Base-by-base conservation (phyloP, 53 echinoderm and acorn worm species). In the Holothuria leucospilota region DNA sequence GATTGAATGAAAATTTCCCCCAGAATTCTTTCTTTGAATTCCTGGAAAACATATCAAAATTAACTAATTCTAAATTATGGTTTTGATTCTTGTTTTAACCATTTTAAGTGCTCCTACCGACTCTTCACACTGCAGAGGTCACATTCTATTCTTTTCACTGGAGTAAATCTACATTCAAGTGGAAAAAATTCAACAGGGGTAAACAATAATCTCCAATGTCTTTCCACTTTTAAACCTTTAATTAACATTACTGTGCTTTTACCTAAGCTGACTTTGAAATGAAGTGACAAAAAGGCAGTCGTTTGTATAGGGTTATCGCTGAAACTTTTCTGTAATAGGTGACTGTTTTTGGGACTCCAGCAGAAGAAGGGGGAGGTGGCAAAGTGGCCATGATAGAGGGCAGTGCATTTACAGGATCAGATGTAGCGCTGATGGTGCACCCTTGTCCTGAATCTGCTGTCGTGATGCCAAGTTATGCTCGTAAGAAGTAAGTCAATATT, bases 341-440 rank as follows among this genome's bases (percentile, higher is more conserved):
- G 13, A 91, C 86, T 10, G 84, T 94, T 7, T 46, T 94, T n/a
- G 94, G 94, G 12, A 94, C 94, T 13, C 94, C 94, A 8, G 94
- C 94, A 14, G 94, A 94, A 70, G 94, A 94, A 79, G 87, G 86
- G 23, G 94, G 94, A 38, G 91, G 87, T 29, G 94, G 94, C 34
- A 94, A 94, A 77, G 83, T 77, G 8, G 51, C 81, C 26, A 51
- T 94, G 77, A 83, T 94, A 29, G 71, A 94, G 41, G 91, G 88
- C 27, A 86, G 91, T 68, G 94, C 94, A 18, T 89, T 94, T 62
- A 60, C 88, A 39, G 94, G 88, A 29, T 53, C 91, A 15, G 88
- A 91, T 46, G 86, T 89, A 4, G 94, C 94, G 10, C 78, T 94
- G 91, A 94, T 94, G 94, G 88, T 71, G 7, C 93, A 93, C 51